These are phyloP conservation scores for Vollenhovia emeryi DNA, from an alignment of 1,140 invertebrate genomes.

Conservation along the genomic window DNA sequence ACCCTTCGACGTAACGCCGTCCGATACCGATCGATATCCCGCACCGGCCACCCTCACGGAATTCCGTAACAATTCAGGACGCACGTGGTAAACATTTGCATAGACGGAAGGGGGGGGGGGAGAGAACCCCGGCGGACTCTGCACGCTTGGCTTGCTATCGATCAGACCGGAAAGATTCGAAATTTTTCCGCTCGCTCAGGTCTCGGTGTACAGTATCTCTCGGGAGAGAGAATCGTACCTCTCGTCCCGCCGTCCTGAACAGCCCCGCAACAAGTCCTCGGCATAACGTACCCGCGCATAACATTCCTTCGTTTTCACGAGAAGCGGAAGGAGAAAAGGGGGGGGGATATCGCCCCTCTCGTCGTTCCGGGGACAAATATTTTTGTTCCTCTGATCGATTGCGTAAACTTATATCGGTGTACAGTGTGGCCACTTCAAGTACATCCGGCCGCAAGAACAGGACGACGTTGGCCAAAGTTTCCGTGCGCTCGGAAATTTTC, in stretches of 20 bases:
- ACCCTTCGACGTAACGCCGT: background rate
- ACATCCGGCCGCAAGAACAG: background rate
- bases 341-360: too few species aligned
- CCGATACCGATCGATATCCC: conserved; percentile 22
- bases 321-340: background rate
- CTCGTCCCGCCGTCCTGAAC: background rate
- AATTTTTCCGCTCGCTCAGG: background rate
- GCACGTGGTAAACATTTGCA: conserved; percentile 11
- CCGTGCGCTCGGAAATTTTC: background rate
- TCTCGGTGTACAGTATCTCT: background rate
- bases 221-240: background rate
- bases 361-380: conserved; percentile 22
- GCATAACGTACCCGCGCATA: too few species aligned
- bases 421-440: background rate
- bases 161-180: conserved; percentile 9
- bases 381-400: conserved; percentile 31
- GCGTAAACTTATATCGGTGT: conserved; percentile 9
- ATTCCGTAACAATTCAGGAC: conserved; percentile 20
- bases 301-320: background rate
- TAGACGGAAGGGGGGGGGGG: background rate
- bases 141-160: background rate
- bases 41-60: background rate
- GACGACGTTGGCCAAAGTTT: background rate
- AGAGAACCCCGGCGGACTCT: background rate
- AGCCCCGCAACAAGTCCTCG: conserved; percentile 16